Evolutionary conservation across 2,113 vertebrate species (phyloP).

Genomic region (Dipodomys spectabilis): DNA sequence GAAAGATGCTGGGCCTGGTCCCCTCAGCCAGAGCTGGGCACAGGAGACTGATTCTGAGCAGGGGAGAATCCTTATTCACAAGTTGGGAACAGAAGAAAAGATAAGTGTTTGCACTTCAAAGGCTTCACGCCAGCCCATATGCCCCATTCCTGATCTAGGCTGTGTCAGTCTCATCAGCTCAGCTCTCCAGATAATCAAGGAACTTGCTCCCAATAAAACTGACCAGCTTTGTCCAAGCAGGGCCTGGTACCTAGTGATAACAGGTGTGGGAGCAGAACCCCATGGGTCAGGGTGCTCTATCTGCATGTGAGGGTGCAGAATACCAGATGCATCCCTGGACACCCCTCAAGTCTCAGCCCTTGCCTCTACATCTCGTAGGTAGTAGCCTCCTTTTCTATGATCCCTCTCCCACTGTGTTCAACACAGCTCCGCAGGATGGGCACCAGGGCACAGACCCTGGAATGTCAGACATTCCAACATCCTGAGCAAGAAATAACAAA

Average conservation of each 20-base stretch:
- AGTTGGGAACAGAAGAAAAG: neutral
- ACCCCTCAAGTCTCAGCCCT: neutral
- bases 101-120: neutral
- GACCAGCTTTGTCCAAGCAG: neutral
- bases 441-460: conserved; percentile 51
- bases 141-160: neutral
- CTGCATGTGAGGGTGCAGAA: neutral
- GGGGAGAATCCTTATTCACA: neutral
- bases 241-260: neutral
- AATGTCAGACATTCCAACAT: conserved; percentile 56
- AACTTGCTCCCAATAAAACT: neutral
- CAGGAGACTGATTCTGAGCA: neutral
- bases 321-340: neutral
- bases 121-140: neutral
- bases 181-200: neutral
- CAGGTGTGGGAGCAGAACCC: neutral
- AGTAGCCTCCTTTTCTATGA: neutral
- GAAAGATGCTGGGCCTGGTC: neutral
- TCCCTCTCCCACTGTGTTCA: neutral
- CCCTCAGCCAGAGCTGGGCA: neutral
- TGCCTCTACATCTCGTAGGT: neutral
- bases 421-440: conserved; percentile 29
- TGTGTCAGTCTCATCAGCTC: neutral
- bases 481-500: conserved; percentile 66
- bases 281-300: neutral